Conservation (phyloP, 1,140 invertebrate species). For the Drosophila leontia region DNA sequence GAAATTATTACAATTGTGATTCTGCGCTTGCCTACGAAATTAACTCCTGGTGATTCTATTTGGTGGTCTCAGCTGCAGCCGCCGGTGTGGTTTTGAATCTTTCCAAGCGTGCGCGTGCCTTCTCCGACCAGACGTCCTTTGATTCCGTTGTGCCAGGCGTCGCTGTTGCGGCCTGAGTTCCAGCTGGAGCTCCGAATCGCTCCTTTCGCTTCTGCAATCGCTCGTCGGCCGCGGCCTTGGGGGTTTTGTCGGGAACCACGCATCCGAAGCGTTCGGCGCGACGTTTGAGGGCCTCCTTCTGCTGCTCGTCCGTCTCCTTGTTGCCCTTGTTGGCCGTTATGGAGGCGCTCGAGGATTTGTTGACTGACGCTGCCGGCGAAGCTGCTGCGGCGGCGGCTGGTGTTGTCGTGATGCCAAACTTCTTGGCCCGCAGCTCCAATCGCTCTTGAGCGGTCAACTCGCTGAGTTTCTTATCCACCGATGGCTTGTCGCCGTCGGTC, state of each 20-base stretch:
- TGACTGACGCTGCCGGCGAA: constrained; percentile 61
- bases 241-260: constrained; percentile 89
- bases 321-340: constrained; percentile 63
- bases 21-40: constrained; percentile 29
- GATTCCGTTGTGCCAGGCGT: constrained; percentile 46
- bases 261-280: constrained; percentile 91
- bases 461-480: constrained; percentile 85
- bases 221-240: constrained; percentile 88
- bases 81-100: constrained; percentile 65
- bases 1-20: constrained; percentile 20
- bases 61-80: constrained; percentile 3
- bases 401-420: constrained; percentile 88
- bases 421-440: constrained; percentile 91
- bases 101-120: constrained; percentile 76
- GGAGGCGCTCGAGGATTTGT: constrained; percentile 86
- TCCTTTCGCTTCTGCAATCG: constrained; percentile 90
- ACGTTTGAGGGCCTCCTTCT: constrained; percentile 89
- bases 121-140: constrained; percentile 71
- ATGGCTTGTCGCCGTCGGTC: constrained; percentile 11
- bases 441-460: constrained; percentile 89
- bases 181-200: constrained; percentile 87
- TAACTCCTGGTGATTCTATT: constrained; percentile 33
- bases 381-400: constrained; percentile 7
- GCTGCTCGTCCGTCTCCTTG: constrained; percentile 80
- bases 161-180: background rate